Evolutionary conservation across 2,797 vertebrate genomes (phyloP).

Genomic region (Xiphophorus birchmanni): DNA sequence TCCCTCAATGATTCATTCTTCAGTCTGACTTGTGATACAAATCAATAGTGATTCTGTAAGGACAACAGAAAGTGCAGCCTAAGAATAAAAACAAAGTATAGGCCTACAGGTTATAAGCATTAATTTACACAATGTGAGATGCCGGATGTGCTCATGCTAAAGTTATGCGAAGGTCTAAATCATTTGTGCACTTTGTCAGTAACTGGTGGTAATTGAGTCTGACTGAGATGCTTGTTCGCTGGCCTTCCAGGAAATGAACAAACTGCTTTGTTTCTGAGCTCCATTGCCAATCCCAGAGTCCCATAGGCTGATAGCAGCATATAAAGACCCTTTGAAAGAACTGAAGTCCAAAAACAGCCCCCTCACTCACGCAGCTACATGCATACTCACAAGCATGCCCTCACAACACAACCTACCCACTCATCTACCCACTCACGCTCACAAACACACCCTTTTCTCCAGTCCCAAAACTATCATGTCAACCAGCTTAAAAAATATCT

Average conservation of each 20-base stretch:
- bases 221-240: constrained; percentile 73
- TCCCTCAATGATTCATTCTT: constrained; percentile 23
- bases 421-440: constrained; percentile 23
- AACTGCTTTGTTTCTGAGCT: constrained; percentile 75
- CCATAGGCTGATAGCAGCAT: constrained; percentile 70
- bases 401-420: constrained; percentile 32
- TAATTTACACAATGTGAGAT: constrained; percentile 19
- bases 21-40: constrained; percentile 12
- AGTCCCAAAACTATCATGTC: constrained; percentile 60
- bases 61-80: constrained; percentile 5
- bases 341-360: constrained; percentile 67
- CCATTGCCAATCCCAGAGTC: constrained; percentile 64
- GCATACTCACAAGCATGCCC: constrained; percentile 19
- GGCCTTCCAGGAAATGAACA: constrained; percentile 77
- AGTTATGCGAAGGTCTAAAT: constrained; percentile 33
- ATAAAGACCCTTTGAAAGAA: constrained; percentile 75
- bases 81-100: constrained; percentile 4
- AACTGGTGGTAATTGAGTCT: constrained; percentile 48
- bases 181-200: constrained; percentile 37
- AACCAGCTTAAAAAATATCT: constrained; percentile 67
- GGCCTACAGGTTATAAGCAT: not conserved
- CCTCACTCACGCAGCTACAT: constrained; percentile 58
- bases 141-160: constrained; percentile 16
- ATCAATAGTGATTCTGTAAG: constrained; percentile 3
- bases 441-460: constrained; percentile 65